Percentiles rank a stretch among this genome's conserved stretches.
Evolutionary conservation across 2,888 invertebrate genomes (phyloP).

Genomic region (Pammene aurita): DNA sequence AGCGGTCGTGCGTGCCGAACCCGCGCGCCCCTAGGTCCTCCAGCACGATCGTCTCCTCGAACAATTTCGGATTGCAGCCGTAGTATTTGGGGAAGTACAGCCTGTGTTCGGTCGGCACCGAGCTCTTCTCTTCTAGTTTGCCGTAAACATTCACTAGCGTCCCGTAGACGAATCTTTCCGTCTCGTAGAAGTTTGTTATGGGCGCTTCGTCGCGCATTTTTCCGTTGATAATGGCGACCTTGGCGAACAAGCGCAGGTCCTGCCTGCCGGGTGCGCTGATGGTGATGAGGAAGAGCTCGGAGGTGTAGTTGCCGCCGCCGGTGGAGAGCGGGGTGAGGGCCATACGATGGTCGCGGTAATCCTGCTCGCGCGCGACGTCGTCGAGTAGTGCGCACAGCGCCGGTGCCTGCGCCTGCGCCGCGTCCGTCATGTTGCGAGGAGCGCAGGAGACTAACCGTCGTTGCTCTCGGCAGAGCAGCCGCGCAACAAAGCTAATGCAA

Average conservation of each 20-base stretch:
- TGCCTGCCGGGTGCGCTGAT: conserved; percentile 49
- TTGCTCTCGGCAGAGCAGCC: not conserved
- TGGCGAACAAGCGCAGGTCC: conserved; percentile 57
- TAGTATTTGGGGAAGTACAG: conserved; percentile 57
- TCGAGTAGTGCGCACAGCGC: conserved; percentile 48
- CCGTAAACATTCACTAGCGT: conserved; percentile 53
- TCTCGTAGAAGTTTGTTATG: conserved; percentile 52
- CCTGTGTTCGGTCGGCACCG: conserved; percentile 52
- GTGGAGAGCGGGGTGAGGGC: conserved; percentile 52
- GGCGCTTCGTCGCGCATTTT: conserved; percentile 50
- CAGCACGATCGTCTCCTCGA: conserved; percentile 61
- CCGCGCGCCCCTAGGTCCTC: conserved; percentile 61
- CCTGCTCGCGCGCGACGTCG: conserved; percentile 52
- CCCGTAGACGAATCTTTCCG: conserved; percentile 58
- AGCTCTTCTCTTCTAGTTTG: conserved; percentile 52
- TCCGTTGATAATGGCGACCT: conserved; percentile 58
- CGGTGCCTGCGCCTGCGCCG: conserved; percentile 42
- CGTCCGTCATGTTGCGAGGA: conserved; percentile 52
- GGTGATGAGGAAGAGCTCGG: conserved; percentile 52
- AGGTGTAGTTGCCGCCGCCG: conserved; percentile 62
- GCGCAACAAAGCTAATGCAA: not conserved
- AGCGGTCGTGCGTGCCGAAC: conserved; percentile 57
- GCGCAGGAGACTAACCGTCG: conserved; percentile 14
- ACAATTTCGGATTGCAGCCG: conserved; percentile 49
- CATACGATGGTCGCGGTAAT: conserved; percentile 49